These are phyloP conservation scores for Apus apus DNA, from an alignment of 2,113 vertebrate genomes.

Conservation along the genomic window DNA sequence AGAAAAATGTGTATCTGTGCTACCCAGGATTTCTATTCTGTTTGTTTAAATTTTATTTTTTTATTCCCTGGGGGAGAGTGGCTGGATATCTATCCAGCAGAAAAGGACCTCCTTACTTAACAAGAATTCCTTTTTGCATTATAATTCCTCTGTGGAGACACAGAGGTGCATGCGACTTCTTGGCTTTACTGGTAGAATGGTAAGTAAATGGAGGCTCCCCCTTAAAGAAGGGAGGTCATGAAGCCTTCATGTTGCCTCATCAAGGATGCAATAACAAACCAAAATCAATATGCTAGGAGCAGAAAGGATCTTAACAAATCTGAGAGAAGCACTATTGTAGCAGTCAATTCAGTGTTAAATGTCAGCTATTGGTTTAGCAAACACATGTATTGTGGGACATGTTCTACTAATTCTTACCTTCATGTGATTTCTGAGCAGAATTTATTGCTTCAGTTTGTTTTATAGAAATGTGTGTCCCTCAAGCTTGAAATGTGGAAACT, in stretches of 20 bases:
- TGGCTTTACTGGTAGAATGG: not conserved
- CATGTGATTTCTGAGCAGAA: not conserved
- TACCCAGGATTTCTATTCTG: not conserved
- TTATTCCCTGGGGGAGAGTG: not conserved
- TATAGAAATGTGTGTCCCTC: not conserved
- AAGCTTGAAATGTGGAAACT: not conserved
- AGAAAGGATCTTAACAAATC: not conserved
- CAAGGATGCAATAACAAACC: not conserved
- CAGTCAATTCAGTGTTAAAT: not conserved
- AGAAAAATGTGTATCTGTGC: accelerated
- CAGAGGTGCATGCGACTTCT: not conserved
- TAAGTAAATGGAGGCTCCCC: not conserved
- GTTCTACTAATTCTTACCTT: not conserved
- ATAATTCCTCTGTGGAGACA: too few species aligned
- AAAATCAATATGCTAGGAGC: not conserved
- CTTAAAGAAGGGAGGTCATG: not conserved
- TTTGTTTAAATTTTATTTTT: not conserved
- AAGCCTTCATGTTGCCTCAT: not conserved
- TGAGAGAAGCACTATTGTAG: not conserved
- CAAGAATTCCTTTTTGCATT: too few species aligned
- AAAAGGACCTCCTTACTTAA: too few species aligned
- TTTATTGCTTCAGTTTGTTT: not conserved
- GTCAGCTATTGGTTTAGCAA: not conserved
- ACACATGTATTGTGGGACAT: accelerated
- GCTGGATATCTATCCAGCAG: too few species aligned